These are phyloP conservation scores for Pammene fasciana DNA, from an alignment of 2,888 invertebrate genomes.

Conservation along the genomic window DNA sequence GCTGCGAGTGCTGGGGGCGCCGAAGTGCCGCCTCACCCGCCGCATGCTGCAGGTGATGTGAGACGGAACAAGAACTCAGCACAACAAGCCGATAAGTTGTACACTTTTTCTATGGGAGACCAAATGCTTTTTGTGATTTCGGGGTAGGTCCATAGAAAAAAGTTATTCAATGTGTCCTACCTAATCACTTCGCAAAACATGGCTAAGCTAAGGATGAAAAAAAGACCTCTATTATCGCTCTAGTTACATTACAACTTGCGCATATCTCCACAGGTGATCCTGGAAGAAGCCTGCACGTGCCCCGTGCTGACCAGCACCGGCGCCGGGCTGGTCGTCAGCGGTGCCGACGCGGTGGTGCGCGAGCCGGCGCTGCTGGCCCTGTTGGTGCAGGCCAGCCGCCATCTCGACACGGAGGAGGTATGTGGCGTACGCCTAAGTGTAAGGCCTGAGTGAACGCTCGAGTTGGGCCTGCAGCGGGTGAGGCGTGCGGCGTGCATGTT, in stretches of 20 bases:
- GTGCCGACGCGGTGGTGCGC: conserved; percentile 76
- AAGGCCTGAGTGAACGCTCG: too few relatives aligned
- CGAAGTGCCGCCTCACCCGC: conserved; percentile 82
- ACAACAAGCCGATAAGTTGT: too few relatives aligned
- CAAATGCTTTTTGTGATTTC: too few relatives aligned
- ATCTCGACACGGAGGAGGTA: conserved; percentile 73
- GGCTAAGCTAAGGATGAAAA: too few relatives aligned
- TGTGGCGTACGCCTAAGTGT: not conserved
- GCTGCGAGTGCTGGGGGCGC: conserved; percentile 85
- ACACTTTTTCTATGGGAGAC: too few relatives aligned
- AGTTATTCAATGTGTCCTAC: too few relatives aligned
- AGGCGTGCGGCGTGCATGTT: too few relatives aligned
- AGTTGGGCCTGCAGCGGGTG: too few relatives aligned
- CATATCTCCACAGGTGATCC: conserved; percentile 72
- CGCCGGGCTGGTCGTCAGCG: conserved; percentile 64
- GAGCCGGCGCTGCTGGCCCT: conserved; percentile 82
- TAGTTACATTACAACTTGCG: not conserved
- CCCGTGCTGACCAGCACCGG: conserved; percentile 65
- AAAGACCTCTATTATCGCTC: too few relatives aligned
- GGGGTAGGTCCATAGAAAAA: too few relatives aligned
- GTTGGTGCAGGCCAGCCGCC: conserved; percentile 79
- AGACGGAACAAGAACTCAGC: not conserved
- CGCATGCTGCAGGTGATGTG: conserved; percentile 77
- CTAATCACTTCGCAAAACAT: too few relatives aligned
- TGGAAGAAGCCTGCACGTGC: conserved; percentile 86